A percentile compares a stretch with the other conserved stretches of the same genome.
Conservation (phyloP, 2,113 vertebrate species). For the Sylvilagus bachmani region DNA sequence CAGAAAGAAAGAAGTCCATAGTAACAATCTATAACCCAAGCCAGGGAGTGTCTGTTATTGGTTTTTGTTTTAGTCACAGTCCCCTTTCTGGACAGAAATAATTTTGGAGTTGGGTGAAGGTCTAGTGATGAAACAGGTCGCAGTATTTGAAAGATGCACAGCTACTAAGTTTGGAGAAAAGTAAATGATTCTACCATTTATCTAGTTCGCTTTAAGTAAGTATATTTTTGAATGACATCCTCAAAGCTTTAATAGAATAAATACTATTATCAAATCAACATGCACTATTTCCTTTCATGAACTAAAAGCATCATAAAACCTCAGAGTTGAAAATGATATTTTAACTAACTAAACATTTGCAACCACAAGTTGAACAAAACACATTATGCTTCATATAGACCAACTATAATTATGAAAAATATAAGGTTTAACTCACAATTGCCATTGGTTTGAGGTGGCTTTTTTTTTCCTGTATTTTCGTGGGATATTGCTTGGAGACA, state of each 20-base stretch:
- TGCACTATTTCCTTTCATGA: constrained; percentile 45
- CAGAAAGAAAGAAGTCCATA: background rate
- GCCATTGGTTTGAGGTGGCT: constrained; percentile 60
- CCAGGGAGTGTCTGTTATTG: background rate
- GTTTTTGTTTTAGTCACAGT: background rate
- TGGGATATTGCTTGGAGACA: constrained; percentile 53
- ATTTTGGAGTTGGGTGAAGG: background rate
- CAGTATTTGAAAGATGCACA: background rate
- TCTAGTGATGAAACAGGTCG: background rate
- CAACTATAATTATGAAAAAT: constrained; percentile 73
- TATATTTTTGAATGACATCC: constrained; percentile 66
- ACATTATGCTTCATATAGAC: constrained; percentile 57
- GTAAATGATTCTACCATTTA: constrained; percentile 11
- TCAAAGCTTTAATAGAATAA: constrained; percentile 63
- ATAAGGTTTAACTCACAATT: constrained; percentile 63
- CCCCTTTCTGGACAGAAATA: background rate
- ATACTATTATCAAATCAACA: constrained; percentile 57
- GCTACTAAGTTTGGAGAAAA: constrained; percentile 10
- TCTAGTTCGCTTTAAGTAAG: constrained; percentile 35
- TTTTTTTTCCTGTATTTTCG: constrained; percentile 61
- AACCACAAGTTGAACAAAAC: constrained; percentile 64
- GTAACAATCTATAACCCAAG: background rate
- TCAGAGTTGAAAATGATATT: constrained; percentile 67
- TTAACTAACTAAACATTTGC: constrained; percentile 66
- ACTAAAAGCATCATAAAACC: constrained; percentile 62